Base-by-base conservation (phyloP, 1,140 invertebrate genomes). In the Wasmannia auropunctata region DNA sequence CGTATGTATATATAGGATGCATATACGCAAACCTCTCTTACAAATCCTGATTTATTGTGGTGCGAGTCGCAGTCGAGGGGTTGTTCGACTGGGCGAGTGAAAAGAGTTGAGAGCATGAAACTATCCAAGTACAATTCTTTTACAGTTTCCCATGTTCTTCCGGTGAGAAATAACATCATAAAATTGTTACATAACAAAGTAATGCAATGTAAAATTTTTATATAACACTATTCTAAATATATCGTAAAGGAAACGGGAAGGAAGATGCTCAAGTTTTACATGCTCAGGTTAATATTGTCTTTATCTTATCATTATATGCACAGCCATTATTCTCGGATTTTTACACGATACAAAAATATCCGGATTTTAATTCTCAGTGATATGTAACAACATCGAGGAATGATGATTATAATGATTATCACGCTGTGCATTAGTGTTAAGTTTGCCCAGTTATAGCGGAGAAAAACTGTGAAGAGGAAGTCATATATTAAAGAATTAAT, bases 401-500 rank as follows among this genome's bases (percentile, higher is more conserved):
- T 31, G 6, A 67, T 37, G 62, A 34, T 37, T 51, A n/a, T 51
- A 51, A 69, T 46, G 1, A 70, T 49, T 49, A 51, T 51, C 25
- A 51, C 4, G 28, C 0, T 28, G 2, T 28, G n/a, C 43, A 70
- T n/a, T 70, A 10, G 2, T 10, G 51, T 72, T 72, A 72, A 51
- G 28, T 72, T 31, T 72, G n/a, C 6, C 7, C 3, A 19, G 6
- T 5, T n/a, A 28, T 34, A n/a, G 2, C 10, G 25, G 25, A 6
- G 8, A 51, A 72, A 34, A 72, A 28, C 1, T 31, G 10, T 72
- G 0, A n/a, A 31, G 19, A 11, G 6, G 11, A 67, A 49, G 10
- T 34, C 28, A 74, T 54, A 6, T 22, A 54, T 74, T 74, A 74
- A 34, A 51, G 28, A 74, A 54, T 54, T 54, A 72, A 51, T 54